phyloP scores from a whole-genome alignment of 2,888 invertebrate species.

The Allolobophora icterica region DNA sequence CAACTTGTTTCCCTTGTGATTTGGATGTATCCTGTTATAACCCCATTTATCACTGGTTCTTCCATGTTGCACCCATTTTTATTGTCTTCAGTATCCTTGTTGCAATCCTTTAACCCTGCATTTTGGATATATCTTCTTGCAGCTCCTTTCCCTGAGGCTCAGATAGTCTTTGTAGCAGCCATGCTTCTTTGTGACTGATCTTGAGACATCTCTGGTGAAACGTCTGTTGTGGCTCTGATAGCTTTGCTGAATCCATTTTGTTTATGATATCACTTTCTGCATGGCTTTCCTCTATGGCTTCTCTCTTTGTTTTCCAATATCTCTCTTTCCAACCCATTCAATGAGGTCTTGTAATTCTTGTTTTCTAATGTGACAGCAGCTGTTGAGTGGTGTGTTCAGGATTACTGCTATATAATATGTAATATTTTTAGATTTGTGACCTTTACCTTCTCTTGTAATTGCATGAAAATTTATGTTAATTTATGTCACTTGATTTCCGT shows the following conservation, averaged over 20 bases:
- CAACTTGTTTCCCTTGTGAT: no score
- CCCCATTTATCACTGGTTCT: no score
- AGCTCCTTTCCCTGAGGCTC: no score
- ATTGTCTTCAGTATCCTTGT: no score
- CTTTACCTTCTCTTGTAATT: slow-evolving; percentile 14
- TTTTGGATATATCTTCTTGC: neutral
- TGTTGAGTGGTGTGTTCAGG: neutral
- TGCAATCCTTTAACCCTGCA: no score
- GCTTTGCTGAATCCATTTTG: no score
- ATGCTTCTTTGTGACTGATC: no score
- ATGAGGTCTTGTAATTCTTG: neutral
- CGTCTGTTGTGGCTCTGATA: no score
- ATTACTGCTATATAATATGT: neutral
- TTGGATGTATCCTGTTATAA: no score
- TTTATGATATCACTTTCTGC: neutral
- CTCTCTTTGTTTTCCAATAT: neutral
- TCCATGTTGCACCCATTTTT: no score
- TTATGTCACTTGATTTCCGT: neutral
- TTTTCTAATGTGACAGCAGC: neutral
- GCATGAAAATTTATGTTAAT: slow-evolving; percentile 28
- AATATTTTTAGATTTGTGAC: slow-evolving; percentile 25
- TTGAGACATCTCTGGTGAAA: no score
- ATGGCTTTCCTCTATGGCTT: neutral
- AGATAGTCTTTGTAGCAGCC: neutral
- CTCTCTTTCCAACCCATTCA: neutral